A percentile compares a stretch with the other conserved stretches of the same genome.
Evolutionary conservation across 92 coral and sea anemone genomes (phyloP).

Genomic region (Montipora capitata): DNA sequence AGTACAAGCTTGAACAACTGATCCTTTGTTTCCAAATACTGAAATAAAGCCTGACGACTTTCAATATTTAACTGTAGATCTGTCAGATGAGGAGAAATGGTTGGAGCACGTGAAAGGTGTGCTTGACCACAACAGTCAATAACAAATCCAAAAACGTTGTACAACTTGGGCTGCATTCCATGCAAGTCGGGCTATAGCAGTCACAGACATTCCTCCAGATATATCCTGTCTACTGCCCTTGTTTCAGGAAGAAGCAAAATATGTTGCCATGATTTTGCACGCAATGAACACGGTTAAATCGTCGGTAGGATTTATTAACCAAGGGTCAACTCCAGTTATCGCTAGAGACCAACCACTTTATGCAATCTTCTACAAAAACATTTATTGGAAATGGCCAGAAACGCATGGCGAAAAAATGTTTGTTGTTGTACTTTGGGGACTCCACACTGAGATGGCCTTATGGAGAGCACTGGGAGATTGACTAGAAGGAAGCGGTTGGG

Average conservation of each 20-base stretch:
- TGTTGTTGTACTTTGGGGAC: slow-evolving; percentile 37
- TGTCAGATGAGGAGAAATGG: slow-evolving; percentile 18
- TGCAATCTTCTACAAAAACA: not conserved
- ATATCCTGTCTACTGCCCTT: slow-evolving; percentile 31
- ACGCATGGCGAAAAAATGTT: slow-evolving; percentile 28
- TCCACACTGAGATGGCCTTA: slow-evolving; percentile 49
- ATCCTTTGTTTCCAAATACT: no score
- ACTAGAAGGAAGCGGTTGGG: slow-evolving; percentile 37
- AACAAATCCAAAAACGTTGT: not conserved
- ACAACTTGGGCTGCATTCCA: slow-evolving; percentile 51
- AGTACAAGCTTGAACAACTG: no score
- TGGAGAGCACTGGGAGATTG: slow-evolving; percentile 23
- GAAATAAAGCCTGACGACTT: no score
- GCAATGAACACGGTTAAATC: slow-evolving; percentile 39
- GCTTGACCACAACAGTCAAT: not conserved
- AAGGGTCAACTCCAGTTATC: slow-evolving; percentile 45
- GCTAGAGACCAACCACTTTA: not conserved
- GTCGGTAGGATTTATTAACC: slow-evolving; percentile 25
- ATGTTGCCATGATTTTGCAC: slow-evolving; percentile 37
- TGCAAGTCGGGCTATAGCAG: slow-evolving; percentile 35
- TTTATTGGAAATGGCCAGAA: slow-evolving; percentile 18
- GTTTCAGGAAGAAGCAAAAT: no score
- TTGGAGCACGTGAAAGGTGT: slow-evolving; percentile 50
- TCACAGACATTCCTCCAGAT: slow-evolving; percentile 11
- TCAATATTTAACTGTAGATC: not conserved